These are phyloP conservation scores for Oxyruncus cristatus DNA, from an alignment of 2,113 vertebrate species.

Conservation along the genomic window DNA sequence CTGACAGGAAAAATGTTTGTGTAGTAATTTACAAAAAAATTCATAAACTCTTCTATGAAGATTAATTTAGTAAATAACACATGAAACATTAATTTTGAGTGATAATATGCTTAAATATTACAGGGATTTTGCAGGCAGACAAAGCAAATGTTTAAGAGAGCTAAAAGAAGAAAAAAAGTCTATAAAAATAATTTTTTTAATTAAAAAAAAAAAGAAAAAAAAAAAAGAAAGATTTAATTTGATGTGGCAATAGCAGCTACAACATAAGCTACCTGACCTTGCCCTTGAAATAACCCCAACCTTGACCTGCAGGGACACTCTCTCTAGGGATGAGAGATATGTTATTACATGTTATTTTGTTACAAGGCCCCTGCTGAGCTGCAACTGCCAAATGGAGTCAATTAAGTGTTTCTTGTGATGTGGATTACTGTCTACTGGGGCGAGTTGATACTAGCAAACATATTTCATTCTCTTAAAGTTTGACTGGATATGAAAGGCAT, in stretches of 20 bases:
- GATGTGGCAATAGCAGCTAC: neutral
- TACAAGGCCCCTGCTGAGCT: slow-evolving; percentile 47
- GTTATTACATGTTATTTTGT: slow-evolving; percentile 65
- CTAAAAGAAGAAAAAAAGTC: neutral
- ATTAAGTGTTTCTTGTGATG: slow-evolving; percentile 53
- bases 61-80: neutral
- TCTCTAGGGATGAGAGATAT: slow-evolving; percentile 33
- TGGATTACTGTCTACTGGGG: slow-evolving; percentile 40
- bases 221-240: neutral
- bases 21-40: neutral
- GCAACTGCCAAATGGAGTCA: slow-evolving; percentile 53
- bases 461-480: slow-evolving; percentile 52
- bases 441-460: slow-evolving; percentile 13
- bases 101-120: neutral
- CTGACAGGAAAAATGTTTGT: neutral
- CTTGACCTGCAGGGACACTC: slow-evolving; percentile 27
- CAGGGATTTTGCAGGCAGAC: neutral
- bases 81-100: neutral
- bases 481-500: slow-evolving; percentile 45
- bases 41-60: neutral
- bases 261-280: neutral
- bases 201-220: neutral
- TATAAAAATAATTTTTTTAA: neutral
- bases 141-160: neutral
- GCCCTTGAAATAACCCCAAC: slow-evolving; percentile 1